Conservation (phyloP, 2,888 invertebrate genomes). For the Aleiodes leptofemur region DNA sequence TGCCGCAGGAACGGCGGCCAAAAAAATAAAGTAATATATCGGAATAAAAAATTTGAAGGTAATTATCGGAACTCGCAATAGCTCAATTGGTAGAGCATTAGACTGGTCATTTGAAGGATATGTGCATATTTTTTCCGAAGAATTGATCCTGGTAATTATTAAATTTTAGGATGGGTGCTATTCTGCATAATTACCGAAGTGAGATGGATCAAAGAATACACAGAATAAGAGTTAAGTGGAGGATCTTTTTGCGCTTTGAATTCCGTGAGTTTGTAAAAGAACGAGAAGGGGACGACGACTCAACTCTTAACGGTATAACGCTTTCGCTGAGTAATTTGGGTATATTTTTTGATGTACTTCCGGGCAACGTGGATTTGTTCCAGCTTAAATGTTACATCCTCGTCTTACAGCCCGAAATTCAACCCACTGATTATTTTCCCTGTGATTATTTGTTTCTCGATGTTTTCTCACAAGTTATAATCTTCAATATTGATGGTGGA, state of each 20-base stretch:
- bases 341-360: conserved; percentile 62
- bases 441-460: not conserved
- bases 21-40: no score
- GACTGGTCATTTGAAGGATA: no score
- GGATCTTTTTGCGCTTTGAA: not conserved
- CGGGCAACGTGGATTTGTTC: conserved; percentile 52
- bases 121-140: no score
- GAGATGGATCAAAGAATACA: conserved; percentile 1
- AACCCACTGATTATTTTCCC: conserved; percentile 23
- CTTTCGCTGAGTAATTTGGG: conserved; percentile 65
- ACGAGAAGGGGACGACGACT: not conserved
- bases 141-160: no score
- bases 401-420: conserved; percentile 32
- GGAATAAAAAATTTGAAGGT: no score
- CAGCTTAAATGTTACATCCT: conserved; percentile 49
- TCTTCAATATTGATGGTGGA: no score
- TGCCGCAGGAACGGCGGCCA: no score
- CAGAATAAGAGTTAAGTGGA: not conserved
- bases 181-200: not conserved
- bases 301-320: conserved; percentile 66
- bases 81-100: no score
- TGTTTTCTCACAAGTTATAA: no score
- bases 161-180: no score
- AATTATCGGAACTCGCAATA: no score
- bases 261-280: no score